Evolutionary conservation across 1,140 invertebrate genomes (phyloP).

Genomic region (Drosophila orosa): DNA sequence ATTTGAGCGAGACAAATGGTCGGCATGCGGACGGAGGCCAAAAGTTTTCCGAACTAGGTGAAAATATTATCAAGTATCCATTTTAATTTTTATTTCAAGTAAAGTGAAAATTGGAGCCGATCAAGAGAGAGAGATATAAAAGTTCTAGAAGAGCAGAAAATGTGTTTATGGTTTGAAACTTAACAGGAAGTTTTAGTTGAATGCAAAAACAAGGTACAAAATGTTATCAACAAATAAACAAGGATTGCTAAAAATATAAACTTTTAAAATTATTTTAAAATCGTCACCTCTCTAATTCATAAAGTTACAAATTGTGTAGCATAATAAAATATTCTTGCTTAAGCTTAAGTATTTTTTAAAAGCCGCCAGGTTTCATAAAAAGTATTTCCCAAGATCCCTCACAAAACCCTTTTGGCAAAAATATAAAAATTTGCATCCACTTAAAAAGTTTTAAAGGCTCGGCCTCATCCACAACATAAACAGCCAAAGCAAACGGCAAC

Average conservation of each 20-base stretch:
- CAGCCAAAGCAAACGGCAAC: constrained; percentile 6
- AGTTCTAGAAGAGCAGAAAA: not conserved
- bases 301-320: not conserved
- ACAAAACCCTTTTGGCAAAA: not conserved
- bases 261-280: no score
- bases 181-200: not conserved
- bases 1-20: constrained; percentile 25
- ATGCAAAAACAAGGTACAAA: not conserved
- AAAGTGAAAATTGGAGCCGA: not conserved
- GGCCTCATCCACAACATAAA: constrained; percentile 3
- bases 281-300: no score
- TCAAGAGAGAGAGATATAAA: not conserved
- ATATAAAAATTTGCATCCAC: constrained; percentile 4
- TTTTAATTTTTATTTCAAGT: constrained; percentile 16
- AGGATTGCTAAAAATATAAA: no score
- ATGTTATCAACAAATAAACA: not conserved
- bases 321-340: no score
- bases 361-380: not conserved
- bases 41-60: constrained; percentile 27
- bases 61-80: constrained; percentile 20
- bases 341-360: not conserved
- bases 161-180: not conserved
- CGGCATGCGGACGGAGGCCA: not conserved
- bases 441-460: constrained; percentile 5
- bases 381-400: not conserved